Conservation (phyloP, 2,113 vertebrate genomes). For the Lepus timidus region DNA sequence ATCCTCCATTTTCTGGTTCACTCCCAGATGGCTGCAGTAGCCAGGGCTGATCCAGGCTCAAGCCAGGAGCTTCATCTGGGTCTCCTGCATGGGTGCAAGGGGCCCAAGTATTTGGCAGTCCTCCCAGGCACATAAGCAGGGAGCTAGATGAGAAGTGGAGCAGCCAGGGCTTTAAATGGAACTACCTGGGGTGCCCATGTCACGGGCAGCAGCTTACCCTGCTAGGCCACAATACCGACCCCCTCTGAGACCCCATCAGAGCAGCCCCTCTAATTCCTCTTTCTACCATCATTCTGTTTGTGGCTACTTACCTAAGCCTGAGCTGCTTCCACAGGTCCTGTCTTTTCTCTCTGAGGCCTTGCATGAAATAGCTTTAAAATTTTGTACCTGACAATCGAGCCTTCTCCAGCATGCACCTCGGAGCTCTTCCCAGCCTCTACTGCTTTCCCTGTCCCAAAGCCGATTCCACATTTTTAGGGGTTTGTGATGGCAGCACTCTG, state of each 20-base stretch:
- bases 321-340: neutral
- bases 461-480: neutral
- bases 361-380: neutral
- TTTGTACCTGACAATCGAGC: neutral
- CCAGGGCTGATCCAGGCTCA: no score
- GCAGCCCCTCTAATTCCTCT: neutral
- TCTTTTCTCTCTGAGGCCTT: neutral
- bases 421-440: neutral
- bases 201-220: no score
- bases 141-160: no score
- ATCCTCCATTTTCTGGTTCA: no score
- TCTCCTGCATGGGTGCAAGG: no score
- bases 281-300: neutral
- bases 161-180: no score
- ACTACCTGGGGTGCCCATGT: no score
- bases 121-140: no score
- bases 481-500: neutral
- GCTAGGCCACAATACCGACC: no score
- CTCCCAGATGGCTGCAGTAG: no score
- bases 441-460: neutral
- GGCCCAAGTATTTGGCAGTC: no score
- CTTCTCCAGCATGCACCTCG: neutral
- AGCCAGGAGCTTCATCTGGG: no score
- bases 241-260: neutral
- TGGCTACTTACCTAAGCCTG: neutral